Evolutionary conservation across 30 jellyfish, hydroid and myxozoan genomes (phyloP), one percentile per base, ranked within the genome.

Genomic region (Morbakka virulenta): DNA sequence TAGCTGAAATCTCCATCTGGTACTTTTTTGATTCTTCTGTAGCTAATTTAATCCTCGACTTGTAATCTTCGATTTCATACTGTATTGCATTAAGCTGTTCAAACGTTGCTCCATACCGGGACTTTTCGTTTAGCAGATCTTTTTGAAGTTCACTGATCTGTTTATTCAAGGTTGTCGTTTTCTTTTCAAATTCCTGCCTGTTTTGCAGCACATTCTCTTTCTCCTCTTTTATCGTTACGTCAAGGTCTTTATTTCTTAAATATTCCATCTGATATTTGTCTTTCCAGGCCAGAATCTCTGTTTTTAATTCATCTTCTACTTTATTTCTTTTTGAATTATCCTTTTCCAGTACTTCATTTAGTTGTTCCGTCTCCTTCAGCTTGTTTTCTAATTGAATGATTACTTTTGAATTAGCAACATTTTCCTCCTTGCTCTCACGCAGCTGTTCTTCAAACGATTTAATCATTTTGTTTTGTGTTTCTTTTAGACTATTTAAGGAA

Each of bases 161-260:
- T 41, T 41, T 17, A 9, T 41, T 17, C 13, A 6, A 17, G 9
- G 9, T 41, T 41, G 62, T 22, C 32, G n/a, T 61, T 35, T 64
- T 25, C 22, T 28, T 65, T 68, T 82, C 85, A 1, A 3, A 22
- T 13, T 64, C 80, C 31, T 53, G 28, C 52, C 21, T 3, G 11
- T n/a, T 9, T 13, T 51, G 17, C 32, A 57, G 22, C 66, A 21
- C 53, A 0, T 41, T 52, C 32, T 70, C 83, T 25, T 25, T 41
- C 1, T 69, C 86, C 21, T 63, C 48, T 22, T 48, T 14, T n/a
- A 1, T 24, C 34, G 35, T 29, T 23, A 69, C 31, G 20, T 32
- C 26, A 0, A 28, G 4, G 17, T 82, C 94, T 26, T 35, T 23
- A 3, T 82, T 73, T 22, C 62, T 50, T 12, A 82, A 17, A 12